phyloP scores from a whole-genome alignment of 2,888 invertebrate genomes.

The Drosophila algonquin region DNA sequence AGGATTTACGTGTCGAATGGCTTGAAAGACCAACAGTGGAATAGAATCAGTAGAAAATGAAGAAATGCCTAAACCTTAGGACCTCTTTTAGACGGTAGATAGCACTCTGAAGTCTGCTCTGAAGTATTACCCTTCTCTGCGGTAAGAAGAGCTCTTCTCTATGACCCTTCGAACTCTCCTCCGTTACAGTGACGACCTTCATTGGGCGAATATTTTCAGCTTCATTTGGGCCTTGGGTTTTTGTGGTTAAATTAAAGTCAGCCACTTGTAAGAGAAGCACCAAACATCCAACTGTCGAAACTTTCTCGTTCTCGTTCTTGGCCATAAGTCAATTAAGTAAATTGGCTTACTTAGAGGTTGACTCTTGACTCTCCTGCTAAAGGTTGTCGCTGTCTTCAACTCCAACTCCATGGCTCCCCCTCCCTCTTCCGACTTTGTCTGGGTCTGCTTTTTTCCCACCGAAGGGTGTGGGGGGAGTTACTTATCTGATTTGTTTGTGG shows the following conservation, averaged over 20 bases:
- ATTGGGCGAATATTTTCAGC: neutral
- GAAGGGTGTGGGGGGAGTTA: conserved; percentile 37
- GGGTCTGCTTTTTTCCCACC: neutral
- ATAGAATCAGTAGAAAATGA: neutral
- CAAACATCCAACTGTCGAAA: conserved; percentile 55
- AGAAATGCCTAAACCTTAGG: neutral
- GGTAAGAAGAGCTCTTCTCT: neutral
- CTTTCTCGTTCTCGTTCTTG: conserved; percentile 37
- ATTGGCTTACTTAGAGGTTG: conserved; percentile 58
- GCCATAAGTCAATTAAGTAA: conserved; percentile 76
- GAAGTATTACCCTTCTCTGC: neutral
- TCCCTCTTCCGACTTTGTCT: neutral
- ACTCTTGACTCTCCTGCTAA: conserved; percentile 15
- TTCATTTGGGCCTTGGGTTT: neutral
- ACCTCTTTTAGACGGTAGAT: neutral
- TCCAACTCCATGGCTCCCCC: conserved; percentile 16
- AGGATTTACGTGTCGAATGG: neutral
- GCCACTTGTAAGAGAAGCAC: neutral
- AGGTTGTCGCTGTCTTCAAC: conserved; percentile 42
- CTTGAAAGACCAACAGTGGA: neutral
- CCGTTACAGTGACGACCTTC: neutral
- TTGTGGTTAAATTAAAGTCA: conserved; percentile 43
- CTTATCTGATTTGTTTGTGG: conserved; percentile 77
- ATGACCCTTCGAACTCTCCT: neutral
- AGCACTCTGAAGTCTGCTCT: neutral